Percentiles rank a stretch among this genome's conserved stretches.
Evolutionary conservation across 2,888 invertebrate genomes (phyloP).

Genomic region (Tetranychus piercei): DNA sequence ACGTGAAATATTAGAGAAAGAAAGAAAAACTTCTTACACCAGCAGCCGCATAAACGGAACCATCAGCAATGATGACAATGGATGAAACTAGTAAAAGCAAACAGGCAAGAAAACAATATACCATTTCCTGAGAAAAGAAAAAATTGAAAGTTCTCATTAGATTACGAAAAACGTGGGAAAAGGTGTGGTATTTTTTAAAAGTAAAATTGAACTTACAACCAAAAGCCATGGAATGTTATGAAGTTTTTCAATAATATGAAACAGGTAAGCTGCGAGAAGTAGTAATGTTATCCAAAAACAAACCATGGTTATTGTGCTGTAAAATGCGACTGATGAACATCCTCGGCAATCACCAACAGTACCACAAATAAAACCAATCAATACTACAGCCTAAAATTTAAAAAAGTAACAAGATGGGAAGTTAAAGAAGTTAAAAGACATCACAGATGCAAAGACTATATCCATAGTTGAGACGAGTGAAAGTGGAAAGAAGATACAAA

Average conservation of each 20-base stretch:
- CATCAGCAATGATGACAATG: constrained; percentile 42
- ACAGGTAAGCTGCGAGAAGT: constrained; percentile 56
- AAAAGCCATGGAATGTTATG: constrained; percentile 69
- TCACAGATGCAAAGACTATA: neutral
- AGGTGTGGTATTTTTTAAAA: too few relatives aligned
- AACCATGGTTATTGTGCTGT: constrained; percentile 57
- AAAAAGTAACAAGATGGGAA: neutral
- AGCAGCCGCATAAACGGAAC: constrained; percentile 47
- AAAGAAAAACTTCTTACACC: constrained; percentile 39
- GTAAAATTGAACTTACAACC: constrained; percentile 38
- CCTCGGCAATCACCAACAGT: constrained; percentile 42
- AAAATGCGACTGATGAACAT: constrained; percentile 44
- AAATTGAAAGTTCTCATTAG: neutral
- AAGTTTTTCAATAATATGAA: constrained; percentile 66
- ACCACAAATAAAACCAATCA: constrained; percentile 60
- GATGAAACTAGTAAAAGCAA: constrained; percentile 56
- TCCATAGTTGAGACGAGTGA: neutral
- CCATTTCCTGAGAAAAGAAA: constrained; percentile 42
- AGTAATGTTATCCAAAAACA: constrained; percentile 69
- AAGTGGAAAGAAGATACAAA: neutral
- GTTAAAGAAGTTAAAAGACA: too few relatives aligned
- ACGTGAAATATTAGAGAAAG: neutral
- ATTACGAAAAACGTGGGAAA: neutral
- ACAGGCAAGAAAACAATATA: constrained; percentile 53
- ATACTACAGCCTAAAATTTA: constrained; percentile 30